phyloP scores from a whole-genome alignment of 2,113 vertebrate species.

The Saguinus midas region DNA sequence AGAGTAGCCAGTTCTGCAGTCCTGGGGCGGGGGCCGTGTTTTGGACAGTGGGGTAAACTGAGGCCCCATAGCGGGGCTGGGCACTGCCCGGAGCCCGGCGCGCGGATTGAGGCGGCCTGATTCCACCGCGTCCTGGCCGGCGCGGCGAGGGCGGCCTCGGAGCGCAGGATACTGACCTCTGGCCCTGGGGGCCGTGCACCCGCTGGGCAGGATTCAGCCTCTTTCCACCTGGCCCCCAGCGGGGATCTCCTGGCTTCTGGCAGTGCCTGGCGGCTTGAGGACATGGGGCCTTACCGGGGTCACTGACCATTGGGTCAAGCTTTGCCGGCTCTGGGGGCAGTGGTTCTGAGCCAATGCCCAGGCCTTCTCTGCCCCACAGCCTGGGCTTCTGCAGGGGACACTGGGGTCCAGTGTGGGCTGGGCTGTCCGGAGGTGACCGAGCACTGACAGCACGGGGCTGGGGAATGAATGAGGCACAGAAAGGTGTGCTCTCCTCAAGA shows the following conservation, averaged over 20 bases:
- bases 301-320: neutral
- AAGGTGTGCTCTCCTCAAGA: neutral
- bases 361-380: neutral
- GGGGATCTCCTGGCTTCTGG: neutral
- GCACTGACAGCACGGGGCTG: too few species aligned
- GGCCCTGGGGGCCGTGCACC: neutral
- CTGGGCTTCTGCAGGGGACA: neutral
- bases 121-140: neutral
- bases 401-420: neutral
- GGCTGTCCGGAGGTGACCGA: neutral
- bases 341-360: neutral
- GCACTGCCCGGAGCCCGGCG: neutral
- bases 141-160: neutral
- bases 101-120: neutral
- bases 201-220: neutral
- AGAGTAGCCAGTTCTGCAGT: neutral
- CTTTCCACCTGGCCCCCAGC: neutral
- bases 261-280: neutral
- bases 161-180: neutral
- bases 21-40: neutral
- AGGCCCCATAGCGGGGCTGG: neutral
- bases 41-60: conserved; percentile 37
- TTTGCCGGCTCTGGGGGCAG: neutral
- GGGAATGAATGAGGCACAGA: neutral
- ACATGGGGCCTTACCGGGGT: neutral